A percentile compares a stretch with the other conserved stretches of the same genome.
Evolutionary conservation across 2,797 vertebrate species (phyloP).

Genomic region (Paramormyrops hopkinsi): DNA sequence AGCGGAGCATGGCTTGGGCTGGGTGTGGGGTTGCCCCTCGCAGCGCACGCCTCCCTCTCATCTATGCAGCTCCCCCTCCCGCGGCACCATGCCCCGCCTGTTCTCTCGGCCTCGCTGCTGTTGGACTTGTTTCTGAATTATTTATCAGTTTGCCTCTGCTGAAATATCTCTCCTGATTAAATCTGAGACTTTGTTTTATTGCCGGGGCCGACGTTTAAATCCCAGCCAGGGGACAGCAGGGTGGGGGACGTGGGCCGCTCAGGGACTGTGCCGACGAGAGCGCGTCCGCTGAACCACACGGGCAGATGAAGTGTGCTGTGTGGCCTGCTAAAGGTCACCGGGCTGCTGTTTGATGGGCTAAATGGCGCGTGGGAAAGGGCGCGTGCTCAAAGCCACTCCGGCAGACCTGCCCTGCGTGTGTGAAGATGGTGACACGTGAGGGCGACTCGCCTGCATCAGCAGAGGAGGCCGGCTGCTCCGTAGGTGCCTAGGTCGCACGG

Average conservation of each 20-base stretch:
- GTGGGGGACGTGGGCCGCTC: neutral
- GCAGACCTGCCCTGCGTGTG: neutral
- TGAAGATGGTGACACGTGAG: neutral
- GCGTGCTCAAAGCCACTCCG: neutral
- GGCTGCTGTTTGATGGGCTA: neutral
- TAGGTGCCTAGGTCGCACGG: neutral
- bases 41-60: neutral
- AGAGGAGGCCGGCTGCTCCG: neutral
- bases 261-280: neutral
- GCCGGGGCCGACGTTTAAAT: slow-evolving; percentile 47
- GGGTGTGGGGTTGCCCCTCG: neutral
- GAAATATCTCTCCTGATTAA: slow-evolving; percentile 60
- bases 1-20: neutral
- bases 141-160: slow-evolving; percentile 51
- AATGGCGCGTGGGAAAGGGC: neutral
- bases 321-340: neutral
- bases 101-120: slow-evolving; percentile 15
- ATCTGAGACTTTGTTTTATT: slow-evolving; percentile 57
- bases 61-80: neutral
- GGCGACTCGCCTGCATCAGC: neutral
- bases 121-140: slow-evolving; percentile 53
- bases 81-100: neutral
- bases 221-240: slow-evolving; percentile 27
- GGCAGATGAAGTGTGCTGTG: neutral
- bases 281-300: neutral